These are phyloP conservation scores for Dasyornis broadbenti DNA, from an alignment of 2,113 vertebrate species.

Conservation along the genomic window DNA sequence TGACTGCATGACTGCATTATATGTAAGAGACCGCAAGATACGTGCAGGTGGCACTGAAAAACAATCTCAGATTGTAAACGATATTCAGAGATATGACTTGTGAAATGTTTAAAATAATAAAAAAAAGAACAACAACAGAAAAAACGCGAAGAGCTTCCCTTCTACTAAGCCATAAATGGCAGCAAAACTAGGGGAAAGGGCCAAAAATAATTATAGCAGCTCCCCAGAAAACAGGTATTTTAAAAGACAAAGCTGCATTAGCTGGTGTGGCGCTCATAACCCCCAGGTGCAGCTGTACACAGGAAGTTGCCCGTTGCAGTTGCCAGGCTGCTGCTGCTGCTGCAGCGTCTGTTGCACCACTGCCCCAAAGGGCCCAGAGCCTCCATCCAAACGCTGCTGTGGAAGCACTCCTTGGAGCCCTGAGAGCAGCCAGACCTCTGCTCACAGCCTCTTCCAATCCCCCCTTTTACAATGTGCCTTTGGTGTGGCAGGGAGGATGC, in stretches of 20 bases:
- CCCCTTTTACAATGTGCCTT: background rate
- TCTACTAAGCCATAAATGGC: background rate
- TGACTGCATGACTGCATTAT: slow-evolving; percentile 48
- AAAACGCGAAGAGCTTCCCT: background rate
- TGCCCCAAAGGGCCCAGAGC: background rate
- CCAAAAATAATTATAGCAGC: background rate
- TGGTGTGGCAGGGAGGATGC: fast-evolving
- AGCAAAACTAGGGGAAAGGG: background rate
- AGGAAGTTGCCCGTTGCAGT: background rate
- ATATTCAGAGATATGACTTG: slow-evolving; percentile 17
- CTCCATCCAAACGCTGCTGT: background rate
- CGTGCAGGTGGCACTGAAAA: slow-evolving; percentile 31
- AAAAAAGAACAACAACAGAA: background rate
- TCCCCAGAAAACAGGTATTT: background rate
- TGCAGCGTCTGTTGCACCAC: background rate
- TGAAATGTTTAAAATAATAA: background rate
- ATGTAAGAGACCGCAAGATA: slow-evolving; percentile 64
- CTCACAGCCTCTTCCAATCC: background rate
- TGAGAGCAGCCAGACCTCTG: no score
- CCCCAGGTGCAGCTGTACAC: background rate
- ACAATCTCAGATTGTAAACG: slow-evolving; percentile 39
- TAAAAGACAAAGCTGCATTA: background rate
- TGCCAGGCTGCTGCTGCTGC: background rate
- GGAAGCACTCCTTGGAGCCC: background rate
- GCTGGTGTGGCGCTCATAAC: background rate